These are phyloP conservation scores for Rhyacichthys aspro DNA, from an alignment of 2,797 vertebrate species.

Conservation along the genomic window DNA sequence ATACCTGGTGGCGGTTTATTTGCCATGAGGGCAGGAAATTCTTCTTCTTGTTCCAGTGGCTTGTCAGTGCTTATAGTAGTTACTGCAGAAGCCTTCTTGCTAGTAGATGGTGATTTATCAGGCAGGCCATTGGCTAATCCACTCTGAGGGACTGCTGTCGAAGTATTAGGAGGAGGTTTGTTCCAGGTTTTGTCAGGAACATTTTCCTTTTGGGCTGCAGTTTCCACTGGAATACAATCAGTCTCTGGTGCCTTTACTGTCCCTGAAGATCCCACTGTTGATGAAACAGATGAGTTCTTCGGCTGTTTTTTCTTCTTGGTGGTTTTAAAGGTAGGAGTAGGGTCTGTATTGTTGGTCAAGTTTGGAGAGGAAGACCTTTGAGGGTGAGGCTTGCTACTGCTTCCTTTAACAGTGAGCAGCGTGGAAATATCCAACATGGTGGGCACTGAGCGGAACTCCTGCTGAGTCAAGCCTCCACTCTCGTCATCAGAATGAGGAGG, in stretches of 20 bases:
- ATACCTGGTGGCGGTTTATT: conserved; percentile 94
- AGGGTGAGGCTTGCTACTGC: conserved; percentile 42
- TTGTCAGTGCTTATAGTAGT: conserved; percentile 68
- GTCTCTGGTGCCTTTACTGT: conserved; percentile 11
- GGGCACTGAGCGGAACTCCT: conserved; percentile 84
- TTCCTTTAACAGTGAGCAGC: conserved; percentile 82
- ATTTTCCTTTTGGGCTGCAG: conserved; percentile 81
- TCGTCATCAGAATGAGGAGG: conserved; percentile 80
- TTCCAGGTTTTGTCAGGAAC: conserved; percentile 67
- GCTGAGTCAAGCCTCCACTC: conserved; percentile 73
- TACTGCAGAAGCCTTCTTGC: conserved; percentile 32
- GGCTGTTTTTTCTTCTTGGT: conserved; percentile 86
- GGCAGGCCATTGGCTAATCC: conserved; percentile 81
- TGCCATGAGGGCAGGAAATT: conserved; percentile 90
- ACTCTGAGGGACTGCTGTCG: conserved; percentile 10
- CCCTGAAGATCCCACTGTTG: conserved; percentile 9
- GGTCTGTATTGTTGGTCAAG: conserved; percentile 42
- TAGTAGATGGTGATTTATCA: conserved; percentile 68
- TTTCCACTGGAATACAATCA: conserved; percentile 52
- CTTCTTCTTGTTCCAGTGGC: conserved; percentile 87
- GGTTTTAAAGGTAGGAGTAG: conserved; percentile 75
- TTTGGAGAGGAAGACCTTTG: conserved; percentile 11
- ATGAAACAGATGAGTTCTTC: conserved; percentile 44
- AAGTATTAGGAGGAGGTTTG: conserved; percentile 39
- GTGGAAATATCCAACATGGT: conserved; percentile 90